Evolutionary conservation across 1,140 invertebrate genomes (phyloP), one percentile per base, ranked within the genome.

Genomic region (Forficula auricularia): DNA sequence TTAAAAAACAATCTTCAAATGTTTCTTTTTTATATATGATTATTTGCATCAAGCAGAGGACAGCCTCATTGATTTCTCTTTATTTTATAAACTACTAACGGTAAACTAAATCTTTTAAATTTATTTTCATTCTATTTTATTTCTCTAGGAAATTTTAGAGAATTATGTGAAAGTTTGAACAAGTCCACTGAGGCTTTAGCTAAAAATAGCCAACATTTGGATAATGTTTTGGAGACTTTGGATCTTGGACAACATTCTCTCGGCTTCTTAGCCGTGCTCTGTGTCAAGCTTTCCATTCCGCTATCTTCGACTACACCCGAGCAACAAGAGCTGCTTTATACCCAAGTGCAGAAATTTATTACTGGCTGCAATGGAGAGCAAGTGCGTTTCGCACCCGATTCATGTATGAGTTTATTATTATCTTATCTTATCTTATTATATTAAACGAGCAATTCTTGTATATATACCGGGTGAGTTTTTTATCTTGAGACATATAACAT

Each of bases 221-320:
- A 87, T 56, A 90, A 80, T 62, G 86, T 90, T 14, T 64, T 91
- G 48, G 84, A 86, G 57, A 89, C 85, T 2, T 64, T 94, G 14
- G 82, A 91, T 60, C 62, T 86, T 27, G 82, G 89, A 54, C 81
- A 90, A 54, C 84, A 92, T 64, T 88, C 85, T 12, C 61, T 92
- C 14, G 86, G 85, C 15, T 75, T 88, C 37, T 59, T 92, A 19
- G 82, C 81, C 41, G 82, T 92, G n/a, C 61, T 92, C 41, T 76
- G 75, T 53, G 81, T 77, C 9, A 82, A 83, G 62, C 73, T 79
- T 57, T 72, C 71, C 42, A 40, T 43, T 35, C 45, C 39, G 36
- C 40, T 31, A 6, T 20, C 30, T 31, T 15, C 44, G 1, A 44
- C 51, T 19, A 44, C 35, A 32, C 45, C 48, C 22, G 53, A 55